A percentile compares a stretch with the other conserved stretches of the same genome.
phyloP scores from a whole-genome alignment of 2,888 invertebrate species.

The Plebejus melissa region DNA sequence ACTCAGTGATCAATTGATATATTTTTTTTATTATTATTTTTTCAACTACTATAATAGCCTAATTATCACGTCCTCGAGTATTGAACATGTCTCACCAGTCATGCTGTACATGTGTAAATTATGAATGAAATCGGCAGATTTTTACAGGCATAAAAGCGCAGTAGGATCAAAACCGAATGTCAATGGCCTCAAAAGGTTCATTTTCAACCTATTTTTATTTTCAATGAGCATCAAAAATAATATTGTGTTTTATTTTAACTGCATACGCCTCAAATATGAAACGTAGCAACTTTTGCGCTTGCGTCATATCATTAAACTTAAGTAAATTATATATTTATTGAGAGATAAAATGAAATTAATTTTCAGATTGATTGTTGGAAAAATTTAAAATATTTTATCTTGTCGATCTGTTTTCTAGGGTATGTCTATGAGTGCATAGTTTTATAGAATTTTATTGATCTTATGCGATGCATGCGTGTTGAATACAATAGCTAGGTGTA shows the following conservation, averaged over 20 bases:
- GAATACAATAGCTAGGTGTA: constrained; percentile 4
- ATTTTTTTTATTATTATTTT: too few species aligned
- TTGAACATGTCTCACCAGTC: too few species aligned
- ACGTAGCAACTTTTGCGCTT: constrained; percentile 57
- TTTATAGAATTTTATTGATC: constrained; percentile 25
- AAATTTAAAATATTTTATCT: constrained; percentile 38
- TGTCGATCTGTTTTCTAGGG: constrained; percentile 32
- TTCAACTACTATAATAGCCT: too few species aligned
- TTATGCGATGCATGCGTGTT: constrained; percentile 14
- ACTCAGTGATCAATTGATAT: too few species aligned
- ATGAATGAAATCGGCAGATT: too few species aligned
- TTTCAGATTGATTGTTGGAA: constrained; percentile 28
- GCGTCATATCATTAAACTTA: constrained; percentile 73
- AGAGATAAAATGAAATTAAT: constrained; percentile 41
- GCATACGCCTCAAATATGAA: constrained; percentile 8
- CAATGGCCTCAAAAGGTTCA: not conserved
- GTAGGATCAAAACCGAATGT: not conserved
- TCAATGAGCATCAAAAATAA: not conserved
- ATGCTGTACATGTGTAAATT: too few species aligned
- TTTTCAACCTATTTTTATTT: not conserved
- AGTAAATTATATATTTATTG: constrained; percentile 46
- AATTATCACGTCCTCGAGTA: too few species aligned
- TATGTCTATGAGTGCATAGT: constrained; percentile 15
- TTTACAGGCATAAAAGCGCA: not conserved
- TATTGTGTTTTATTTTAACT: not conserved